Conservation (phyloP, 1,140 invertebrate species). For the Centruroides sculpturatus region DNA sequence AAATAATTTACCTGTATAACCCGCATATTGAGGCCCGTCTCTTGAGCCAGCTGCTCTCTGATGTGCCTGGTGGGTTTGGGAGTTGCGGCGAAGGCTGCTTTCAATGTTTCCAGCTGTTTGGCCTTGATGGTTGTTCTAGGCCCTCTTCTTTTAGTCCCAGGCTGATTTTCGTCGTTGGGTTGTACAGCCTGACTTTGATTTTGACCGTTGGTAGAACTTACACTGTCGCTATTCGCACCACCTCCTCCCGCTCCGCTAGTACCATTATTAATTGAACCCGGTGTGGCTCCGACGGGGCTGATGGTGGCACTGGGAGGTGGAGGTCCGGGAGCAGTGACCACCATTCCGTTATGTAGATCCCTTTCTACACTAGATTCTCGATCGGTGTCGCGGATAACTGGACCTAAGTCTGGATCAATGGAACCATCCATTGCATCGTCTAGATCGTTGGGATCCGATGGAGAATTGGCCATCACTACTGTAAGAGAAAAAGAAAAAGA, state of each 20-base stretch:
- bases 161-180: slow-evolving; percentile 61
- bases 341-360: slow-evolving; percentile 2
- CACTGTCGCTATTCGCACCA: slow-evolving; percentile 1
- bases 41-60: slow-evolving; percentile 94
- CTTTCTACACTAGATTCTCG: slow-evolving; percentile 13
- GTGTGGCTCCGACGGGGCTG: background rate
- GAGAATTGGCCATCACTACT: slow-evolving; percentile 9
- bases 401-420: slow-evolving; percentile 1
- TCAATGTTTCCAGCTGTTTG: slow-evolving; percentile 91
- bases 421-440: slow-evolving; percentile 9
- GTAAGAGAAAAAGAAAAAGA: slow-evolving; percentile 3
- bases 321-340: slow-evolving; percentile 1
- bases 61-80: slow-evolving; percentile 98
- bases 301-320: background rate
- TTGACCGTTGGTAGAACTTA: background rate
- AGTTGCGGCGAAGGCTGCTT: slow-evolving; percentile 93
- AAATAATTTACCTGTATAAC: slow-evolving; percentile 84
- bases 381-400: slow-evolving; percentile 1
- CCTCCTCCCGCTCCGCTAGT: background rate
- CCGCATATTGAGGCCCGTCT: slow-evolving; percentile 96
- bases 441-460: slow-evolving; percentile 9
- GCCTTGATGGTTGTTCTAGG: slow-evolving; percentile 98
- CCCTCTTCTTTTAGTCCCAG: slow-evolving; percentile 78
- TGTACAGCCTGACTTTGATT: background rate
- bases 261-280: background rate